phyloP scores from a whole-genome alignment of 1,140 invertebrate genomes.

The Trichoplusia ni region DNA sequence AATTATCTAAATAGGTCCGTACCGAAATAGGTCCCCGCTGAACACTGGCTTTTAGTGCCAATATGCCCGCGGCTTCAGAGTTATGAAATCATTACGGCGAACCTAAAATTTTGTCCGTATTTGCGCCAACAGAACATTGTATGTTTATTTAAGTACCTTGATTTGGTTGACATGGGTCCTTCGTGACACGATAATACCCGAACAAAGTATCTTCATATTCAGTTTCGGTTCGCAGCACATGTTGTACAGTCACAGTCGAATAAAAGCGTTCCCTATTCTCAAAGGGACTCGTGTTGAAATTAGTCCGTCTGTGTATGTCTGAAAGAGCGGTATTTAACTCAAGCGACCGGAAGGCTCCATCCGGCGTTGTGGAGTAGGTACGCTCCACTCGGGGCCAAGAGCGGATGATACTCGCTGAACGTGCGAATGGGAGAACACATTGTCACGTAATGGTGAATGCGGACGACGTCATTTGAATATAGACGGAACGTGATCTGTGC shows the following conservation, averaged over 20 bases:
- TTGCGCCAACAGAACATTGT: too few species aligned
- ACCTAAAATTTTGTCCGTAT: too few species aligned
- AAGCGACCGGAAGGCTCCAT: slow-evolving; percentile 35
- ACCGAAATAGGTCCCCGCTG: too few species aligned
- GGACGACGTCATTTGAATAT: slow-evolving; percentile 26
- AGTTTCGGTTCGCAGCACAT: slow-evolving; percentile 5
- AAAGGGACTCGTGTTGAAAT: slow-evolving; percentile 25
- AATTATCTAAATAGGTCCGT: too few species aligned
- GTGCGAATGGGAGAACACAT: slow-evolving; percentile 26
- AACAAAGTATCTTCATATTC: neutral
- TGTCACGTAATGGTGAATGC: slow-evolving; percentile 31
- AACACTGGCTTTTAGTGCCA: too few species aligned
- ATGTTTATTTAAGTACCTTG: too few species aligned
- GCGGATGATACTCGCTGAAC: slow-evolving; percentile 10
- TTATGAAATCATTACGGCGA: too few species aligned
- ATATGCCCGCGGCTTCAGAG: too few species aligned
- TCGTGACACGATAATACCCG: slow-evolving; percentile 6
- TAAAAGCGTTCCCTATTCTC: slow-evolving; percentile 11
- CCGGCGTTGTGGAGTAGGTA: slow-evolving; percentile 20
- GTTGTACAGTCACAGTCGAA: neutral
- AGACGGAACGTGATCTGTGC: slow-evolving; percentile 14
- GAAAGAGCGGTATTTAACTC: slow-evolving; percentile 37
- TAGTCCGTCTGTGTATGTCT: slow-evolving; percentile 33
- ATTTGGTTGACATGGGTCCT: neutral
- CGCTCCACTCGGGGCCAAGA: slow-evolving; percentile 24